Conservation (phyloP, 2,888 invertebrate genomes). For the Scrobipalpa atriplicella region DNA sequence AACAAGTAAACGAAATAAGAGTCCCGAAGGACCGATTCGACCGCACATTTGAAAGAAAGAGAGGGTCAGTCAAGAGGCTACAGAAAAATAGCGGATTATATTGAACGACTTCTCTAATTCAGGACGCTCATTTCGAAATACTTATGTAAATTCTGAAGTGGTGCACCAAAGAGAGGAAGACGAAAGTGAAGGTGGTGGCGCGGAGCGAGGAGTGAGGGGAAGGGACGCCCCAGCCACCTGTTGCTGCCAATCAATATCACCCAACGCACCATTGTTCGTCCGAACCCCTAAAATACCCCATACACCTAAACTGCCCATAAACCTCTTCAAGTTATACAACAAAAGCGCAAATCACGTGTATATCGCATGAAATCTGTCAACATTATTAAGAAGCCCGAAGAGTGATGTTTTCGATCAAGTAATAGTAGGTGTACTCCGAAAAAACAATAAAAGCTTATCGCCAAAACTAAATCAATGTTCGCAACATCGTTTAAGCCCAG, state of each 20-base stretch:
- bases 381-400: neutral
- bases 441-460: conserved; percentile 31
- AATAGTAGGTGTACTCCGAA: neutral
- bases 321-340: conserved; percentile 14
- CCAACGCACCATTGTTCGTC: conserved; percentile 68
- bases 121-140: conserved; percentile 18
- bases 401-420: conserved; percentile 4
- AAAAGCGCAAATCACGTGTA: conserved; percentile 19
- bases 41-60: neutral
- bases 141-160: conserved; percentile 24
- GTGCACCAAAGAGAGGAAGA: conserved; percentile 27
- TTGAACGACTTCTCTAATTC: conserved; percentile 12
- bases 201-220: conserved; percentile 58
- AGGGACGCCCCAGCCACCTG: conserved; percentile 74
- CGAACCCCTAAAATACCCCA: conserved; percentile 51
- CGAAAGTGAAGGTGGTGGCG: conserved; percentile 53
- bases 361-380: neutral
- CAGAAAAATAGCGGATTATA: conserved; percentile 8
- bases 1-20: conserved; percentile 9
- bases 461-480: conserved; percentile 51
- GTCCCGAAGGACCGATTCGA: neutral
- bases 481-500: conserved; percentile 49
- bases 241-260: conserved; percentile 78
- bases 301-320: conserved; percentile 41
- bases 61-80: conserved; percentile 9